Percentiles rank a stretch among this genome's conserved stretches.
Evolutionary conservation across 2,113 vertebrate species (phyloP).

Genomic region (Tachysurus vachellii): DNA sequence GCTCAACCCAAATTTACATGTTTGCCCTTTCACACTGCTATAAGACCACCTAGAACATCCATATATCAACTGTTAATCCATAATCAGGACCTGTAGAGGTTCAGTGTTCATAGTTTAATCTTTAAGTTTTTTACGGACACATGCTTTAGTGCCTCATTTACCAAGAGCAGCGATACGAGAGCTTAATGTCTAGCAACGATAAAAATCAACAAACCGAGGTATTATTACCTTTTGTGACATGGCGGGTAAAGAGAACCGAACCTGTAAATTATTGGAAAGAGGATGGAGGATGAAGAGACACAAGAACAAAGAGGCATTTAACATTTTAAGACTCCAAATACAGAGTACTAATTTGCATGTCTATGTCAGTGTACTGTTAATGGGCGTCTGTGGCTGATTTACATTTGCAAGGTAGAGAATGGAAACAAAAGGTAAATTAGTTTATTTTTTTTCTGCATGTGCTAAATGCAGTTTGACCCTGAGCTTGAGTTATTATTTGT

Average conservation of each 20-base stretch:
- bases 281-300: background rate
- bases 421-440: background rate
- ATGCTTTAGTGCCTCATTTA: background rate
- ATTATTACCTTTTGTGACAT: background rate
- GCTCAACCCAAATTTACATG: conserved; percentile 10
- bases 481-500: background rate
- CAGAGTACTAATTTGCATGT: background rate
- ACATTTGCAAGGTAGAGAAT: background rate
- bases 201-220: background rate
- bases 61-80: background rate
- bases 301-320: background rate
- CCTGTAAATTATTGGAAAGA: background rate
- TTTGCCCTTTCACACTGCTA: background rate
- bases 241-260: background rate
- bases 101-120: background rate
- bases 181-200: background rate
- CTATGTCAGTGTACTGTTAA: background rate
- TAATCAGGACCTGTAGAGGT: background rate
- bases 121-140: background rate
- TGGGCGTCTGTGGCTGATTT: background rate
- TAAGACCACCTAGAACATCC: background rate
- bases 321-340: background rate
- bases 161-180: background rate
- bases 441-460: background rate
- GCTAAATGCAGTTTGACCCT: background rate